Base-by-base conservation (phyloP, 1,140 invertebrate species). In the Anastrepha obliqua region DNA sequence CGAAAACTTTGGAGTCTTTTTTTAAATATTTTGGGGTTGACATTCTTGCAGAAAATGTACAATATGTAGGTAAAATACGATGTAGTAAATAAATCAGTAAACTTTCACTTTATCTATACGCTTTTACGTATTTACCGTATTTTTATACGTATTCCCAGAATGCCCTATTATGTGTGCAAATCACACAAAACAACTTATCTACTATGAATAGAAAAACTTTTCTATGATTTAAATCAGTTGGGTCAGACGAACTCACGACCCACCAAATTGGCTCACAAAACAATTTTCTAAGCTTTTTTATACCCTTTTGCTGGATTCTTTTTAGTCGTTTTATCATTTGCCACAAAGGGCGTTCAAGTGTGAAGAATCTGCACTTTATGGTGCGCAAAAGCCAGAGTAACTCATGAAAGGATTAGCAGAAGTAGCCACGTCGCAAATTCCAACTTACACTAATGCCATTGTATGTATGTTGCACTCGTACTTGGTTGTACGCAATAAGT, bases 281-380 rank as follows among this genome's bases (percentile, higher is more conserved):
- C 42, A 11, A 74, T 74, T 74, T 74, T 74, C 67, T 74, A 8
- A 13, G 6, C 11, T 74, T 74, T 74, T 13, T 20, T 65, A 55
- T 55, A 11, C 11, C 51, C 20, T 65, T 74, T 47, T n/a, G 39
- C 15, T 74, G 39, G 67, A 62, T 62, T 62, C 4, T 13, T 62
- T 62, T 62, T 13, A n/a, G 9, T 62, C 13, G 55, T 13, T 62
- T 13, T 17, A n/a, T n/a, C 60, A 62, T 62, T 62, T 62, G 8
- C 60, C 60, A 62, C 67, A 74, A 74, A 42, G 67, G 67, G 67
- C 39, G 67, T 74, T 74, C 67, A 74, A 74, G 67, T 74, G 67
- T 74, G 67, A 74, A 74, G 67, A 74, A 74, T 74, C 67, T 47
- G 67, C 67, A 74, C 39, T 47, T 74, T 74, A 4, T 44, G 67